These are phyloP conservation scores for Naja naja DNA, from an alignment of 2,113 vertebrate species.

Conservation along the genomic window DNA sequence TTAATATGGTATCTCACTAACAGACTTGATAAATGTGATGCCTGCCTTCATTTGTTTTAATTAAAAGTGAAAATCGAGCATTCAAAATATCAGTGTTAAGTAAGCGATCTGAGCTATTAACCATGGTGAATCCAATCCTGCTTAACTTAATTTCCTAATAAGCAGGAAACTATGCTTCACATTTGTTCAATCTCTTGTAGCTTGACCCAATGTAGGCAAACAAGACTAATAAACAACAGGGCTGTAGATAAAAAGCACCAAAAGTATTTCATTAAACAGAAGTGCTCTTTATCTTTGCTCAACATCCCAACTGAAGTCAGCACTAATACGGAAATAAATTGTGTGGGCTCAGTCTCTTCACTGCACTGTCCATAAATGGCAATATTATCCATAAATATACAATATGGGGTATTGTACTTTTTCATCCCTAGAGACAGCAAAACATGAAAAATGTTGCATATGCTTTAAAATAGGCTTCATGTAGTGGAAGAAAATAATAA, in stretches of 20 bases:
- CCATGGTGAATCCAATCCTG: conserved; percentile 35
- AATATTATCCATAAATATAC: not conserved
- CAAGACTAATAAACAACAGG: not conserved
- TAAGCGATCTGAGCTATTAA: not conserved
- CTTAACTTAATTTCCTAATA: not conserved
- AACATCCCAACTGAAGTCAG: not conserved
- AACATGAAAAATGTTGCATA: not conserved
- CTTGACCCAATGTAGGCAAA: not conserved
- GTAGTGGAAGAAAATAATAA: not conserved
- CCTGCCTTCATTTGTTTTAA: conserved; percentile 3
- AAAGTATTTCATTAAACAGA: not conserved
- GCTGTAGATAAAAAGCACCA: not conserved
- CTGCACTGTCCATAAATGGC: not conserved
- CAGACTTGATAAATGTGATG: not conserved
- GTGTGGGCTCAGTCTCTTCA: not conserved
- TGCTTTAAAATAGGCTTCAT: not conserved
- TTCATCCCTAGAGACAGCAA: not conserved
- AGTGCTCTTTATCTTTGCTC: not conserved
- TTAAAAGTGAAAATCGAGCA: conserved; percentile 30
- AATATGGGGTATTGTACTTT: not conserved
- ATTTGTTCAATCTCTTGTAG: conserved; percentile 38
- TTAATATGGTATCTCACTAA: conserved; percentile 27
- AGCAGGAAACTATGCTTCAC: conserved; percentile 10
- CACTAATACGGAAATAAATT: not conserved
- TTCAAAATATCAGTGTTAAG: conserved; percentile 9